Evolutionary conservation across 2,888 invertebrate genomes (phyloP), one percentile per base, ranked within the genome.

Genomic region (Himalopsyche kuldschensis): DNA sequence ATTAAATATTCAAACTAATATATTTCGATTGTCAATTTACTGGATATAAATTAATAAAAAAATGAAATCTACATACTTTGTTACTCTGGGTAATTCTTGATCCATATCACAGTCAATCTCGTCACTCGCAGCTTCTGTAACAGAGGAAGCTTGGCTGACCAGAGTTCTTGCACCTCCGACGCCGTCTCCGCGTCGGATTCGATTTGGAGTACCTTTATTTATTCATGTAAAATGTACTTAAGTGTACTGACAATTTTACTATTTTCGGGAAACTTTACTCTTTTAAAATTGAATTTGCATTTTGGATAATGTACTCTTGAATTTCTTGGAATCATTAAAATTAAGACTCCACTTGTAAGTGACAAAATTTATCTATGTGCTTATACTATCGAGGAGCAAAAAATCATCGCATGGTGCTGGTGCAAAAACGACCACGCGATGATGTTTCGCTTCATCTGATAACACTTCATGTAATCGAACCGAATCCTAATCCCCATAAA

Each of bases 111-210:
- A 87, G 79, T 88, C 88, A 86, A 94, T 93, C 88, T 95, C 94
- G 88, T 95, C 94, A 87, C 94, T 94, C 75, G 94, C 93, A 75
- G 94, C 94, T 89, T 94, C 94, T 24, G 94, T 94, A 77, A 94
- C 94, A 75, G 94, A 94, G 89, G 94, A 94, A 48, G 93, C 93
- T 89, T 94, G 94, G 88, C 93, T 93, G 55, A 92, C 90, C 86
- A 93, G 92, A 46, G 88, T 87, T 27, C 87, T 87, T 20, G 86
- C 85, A 32, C 80, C 83, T 31, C 78, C 75, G 20, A 82, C 79
- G 24, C 86, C 85, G 27, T 91, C 91, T 17, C 90, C 91, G 85
- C 92, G 89, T 86, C 93, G 88, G 11, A 91, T 88, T 27, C 92
- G 89, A 87, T 89, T 90, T 8, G 91, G 90, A 35, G 91, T 90